Conservation (phyloP, 2,113 vertebrate species). For the Ochotona curzoniae region DNA sequence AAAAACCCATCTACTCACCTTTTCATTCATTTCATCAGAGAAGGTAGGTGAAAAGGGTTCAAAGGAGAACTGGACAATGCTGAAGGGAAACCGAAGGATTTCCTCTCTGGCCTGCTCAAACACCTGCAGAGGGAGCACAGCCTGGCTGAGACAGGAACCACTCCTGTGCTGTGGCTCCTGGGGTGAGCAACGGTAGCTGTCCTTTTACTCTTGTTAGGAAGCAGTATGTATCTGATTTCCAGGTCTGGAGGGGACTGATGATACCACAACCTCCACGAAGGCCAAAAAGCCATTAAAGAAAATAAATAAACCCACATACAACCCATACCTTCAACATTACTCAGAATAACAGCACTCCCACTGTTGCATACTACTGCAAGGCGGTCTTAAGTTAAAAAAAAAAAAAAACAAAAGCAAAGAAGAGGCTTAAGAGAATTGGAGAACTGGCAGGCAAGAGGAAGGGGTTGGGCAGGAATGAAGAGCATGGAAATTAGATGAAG, state of each 20-base stretch:
- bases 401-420: neutral
- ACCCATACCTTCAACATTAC: constrained; percentile 1
- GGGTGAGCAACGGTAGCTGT: neutral
- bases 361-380: neutral
- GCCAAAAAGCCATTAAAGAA: neutral
- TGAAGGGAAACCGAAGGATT: constrained; percentile 86
- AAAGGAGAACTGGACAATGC: constrained; percentile 88
- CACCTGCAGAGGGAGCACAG: constrained; percentile 83
- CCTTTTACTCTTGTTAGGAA: constrained; percentile 3
- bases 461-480: neutral
- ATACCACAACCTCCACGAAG: neutral
- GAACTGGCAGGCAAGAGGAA: no score
- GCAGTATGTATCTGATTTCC: neutral
- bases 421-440: neutral
- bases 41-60: constrained; percentile 44
- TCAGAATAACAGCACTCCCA: neutral
- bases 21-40: constrained; percentile 74
- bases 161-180: neutral
- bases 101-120: constrained; percentile 86
- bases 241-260: neutral
- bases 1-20: constrained; percentile 58
- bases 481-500: neutral
- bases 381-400: neutral
- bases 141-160: neutral
- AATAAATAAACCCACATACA: neutral